These are phyloP conservation scores for Stomorhina lunata DNA, from an alignment of 2,888 invertebrate genomes.

Conservation along the genomic window DNA sequence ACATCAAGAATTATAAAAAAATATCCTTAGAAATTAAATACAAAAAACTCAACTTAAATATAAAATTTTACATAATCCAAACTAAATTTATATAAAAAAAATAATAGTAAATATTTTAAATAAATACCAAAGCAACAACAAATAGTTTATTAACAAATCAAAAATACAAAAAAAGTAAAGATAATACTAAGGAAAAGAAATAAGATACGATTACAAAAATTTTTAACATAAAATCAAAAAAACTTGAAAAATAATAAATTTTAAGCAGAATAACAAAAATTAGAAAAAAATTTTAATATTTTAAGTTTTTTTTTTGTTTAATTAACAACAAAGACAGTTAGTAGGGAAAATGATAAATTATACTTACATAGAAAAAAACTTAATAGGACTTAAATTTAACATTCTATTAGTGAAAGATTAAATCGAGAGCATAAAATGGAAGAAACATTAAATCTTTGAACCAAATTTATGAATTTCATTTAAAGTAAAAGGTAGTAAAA, in stretches of 20 bases:
- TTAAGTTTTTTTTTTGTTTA: background rate
- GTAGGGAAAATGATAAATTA: slow-evolving; percentile 49
- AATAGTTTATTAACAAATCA: slow-evolving; percentile 31
- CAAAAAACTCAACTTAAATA: slow-evolving; percentile 19
- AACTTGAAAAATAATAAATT: slow-evolving; percentile 16
- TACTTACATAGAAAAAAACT: background rate
- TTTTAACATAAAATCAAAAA: slow-evolving; percentile 55
- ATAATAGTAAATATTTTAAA: slow-evolving; percentile 9
- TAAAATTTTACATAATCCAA: slow-evolving; percentile 44
- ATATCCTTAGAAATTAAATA: background rate
- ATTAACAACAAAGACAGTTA: slow-evolving; percentile 45
- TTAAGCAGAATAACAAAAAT: background rate
- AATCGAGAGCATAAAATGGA: background rate
- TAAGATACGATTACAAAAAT: slow-evolving; percentile 50
- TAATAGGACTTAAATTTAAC: slow-evolving; percentile 1
- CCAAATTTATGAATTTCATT: slow-evolving; percentile 19
- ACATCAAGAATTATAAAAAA: slow-evolving; percentile 39
- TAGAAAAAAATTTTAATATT: background rate
- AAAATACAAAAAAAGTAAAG: slow-evolving; percentile 32
- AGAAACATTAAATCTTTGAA: slow-evolving; percentile 17
- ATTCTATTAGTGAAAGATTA: slow-evolving; percentile 22
- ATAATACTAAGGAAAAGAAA: slow-evolving; percentile 1
- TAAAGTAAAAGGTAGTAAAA: slow-evolving; percentile 42
- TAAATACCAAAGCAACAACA: slow-evolving; percentile 12
- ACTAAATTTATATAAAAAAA: slow-evolving; percentile 19